Base-by-base conservation (phyloP, 2,888 invertebrate species). In the Helicoverpa assulta region DNA sequence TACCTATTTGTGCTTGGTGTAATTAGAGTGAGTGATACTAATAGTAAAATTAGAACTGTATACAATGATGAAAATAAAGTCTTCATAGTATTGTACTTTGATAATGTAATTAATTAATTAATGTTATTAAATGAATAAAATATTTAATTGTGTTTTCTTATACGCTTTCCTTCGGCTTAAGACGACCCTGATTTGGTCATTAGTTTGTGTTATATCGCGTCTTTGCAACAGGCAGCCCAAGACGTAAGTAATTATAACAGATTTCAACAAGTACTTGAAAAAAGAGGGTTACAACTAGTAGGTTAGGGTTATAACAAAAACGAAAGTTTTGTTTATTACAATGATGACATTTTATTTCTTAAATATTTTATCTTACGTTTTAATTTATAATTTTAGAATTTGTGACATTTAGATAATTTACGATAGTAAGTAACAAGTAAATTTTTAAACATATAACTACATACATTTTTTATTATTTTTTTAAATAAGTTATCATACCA, bases 321-420 rank as follows among this genome's bases (percentile, higher is more conserved):
- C 37, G 21, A 54, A n/a, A 65, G 10, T 51, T 69, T 69, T 64
- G 52, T 73, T 81, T 77, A 81, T 80, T 86, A 82, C 79, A 87
- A 83, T 86, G 76, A 85, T 81, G 85, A 81, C 78, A 74, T 85
- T 85, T 88, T 87, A 80, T 88, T 86, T 80, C 65, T 84, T 77
- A 81, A 76, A 84, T 83, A 86, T 61, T 74, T 80, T 83, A 84
- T 79, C 73, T 81, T 81, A 83, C 72, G 58, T 72, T 78, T 81
- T 74, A 80, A 78, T 82, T 82, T 81, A 84, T 81, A 78, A 75
- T 83, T 83, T 86, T 86, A 82, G 72, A 83, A 85, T 84, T 82
- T 83, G 75, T 85, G 86, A 88, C 85, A 87, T 82, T 81, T 82
- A 85, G 72, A 83, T 81, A 77, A 81, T 82, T 80, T 83, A 83